Base-by-base conservation (phyloP, 2,113 vertebrate species). In the Meles meles region DNA sequence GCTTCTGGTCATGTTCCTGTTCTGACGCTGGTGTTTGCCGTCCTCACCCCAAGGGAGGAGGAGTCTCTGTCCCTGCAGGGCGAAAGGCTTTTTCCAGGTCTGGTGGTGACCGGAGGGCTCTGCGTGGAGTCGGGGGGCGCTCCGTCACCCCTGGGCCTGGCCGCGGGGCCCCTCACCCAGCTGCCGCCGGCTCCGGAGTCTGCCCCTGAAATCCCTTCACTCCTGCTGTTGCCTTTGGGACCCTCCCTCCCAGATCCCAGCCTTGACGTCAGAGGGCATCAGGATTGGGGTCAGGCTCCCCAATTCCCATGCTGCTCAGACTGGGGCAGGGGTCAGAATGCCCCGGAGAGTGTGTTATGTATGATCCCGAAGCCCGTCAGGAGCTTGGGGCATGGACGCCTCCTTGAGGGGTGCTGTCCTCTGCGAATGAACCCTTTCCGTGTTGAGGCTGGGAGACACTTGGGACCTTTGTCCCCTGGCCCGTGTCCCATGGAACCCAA, bases 51-150 rank as follows among this genome's bases (percentile, higher is more conserved):
- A 9, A 2, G 0, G 71, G 23, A 31, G 5, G 34, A 74, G 55
- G 9, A 15, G 5, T 1, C 72, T 83, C 11, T 1, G 0, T 44
- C 15, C 20, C 20, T n/a, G 2, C 25, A 0, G 3, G 18, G 15
- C 10, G 39, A 15, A 34, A 34, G 84, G 65, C 25, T 27, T 82
- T 65, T 42, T 44, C 87, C 27, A 44, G 69, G 27, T 47, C 82
- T 55, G n/a, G 20, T 17, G n/a, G 57, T 17, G 57, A 93, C 42
- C 20, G 9, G 3, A 23, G 42, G 55, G n/a, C 9, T 65, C 15
- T 20, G 65, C 37, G 2, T 52, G 71, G 71, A 42, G 72, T 31
- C 1, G 12, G 52, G 39, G 27, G 65, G 44, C 0, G 0, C 44
- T 34, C 18, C 0, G 2, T 25, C 71, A 12, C 20, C 59, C 65